Conservation (phyloP, 2,888 invertebrate species). For the Ormyrus labotus region DNA sequence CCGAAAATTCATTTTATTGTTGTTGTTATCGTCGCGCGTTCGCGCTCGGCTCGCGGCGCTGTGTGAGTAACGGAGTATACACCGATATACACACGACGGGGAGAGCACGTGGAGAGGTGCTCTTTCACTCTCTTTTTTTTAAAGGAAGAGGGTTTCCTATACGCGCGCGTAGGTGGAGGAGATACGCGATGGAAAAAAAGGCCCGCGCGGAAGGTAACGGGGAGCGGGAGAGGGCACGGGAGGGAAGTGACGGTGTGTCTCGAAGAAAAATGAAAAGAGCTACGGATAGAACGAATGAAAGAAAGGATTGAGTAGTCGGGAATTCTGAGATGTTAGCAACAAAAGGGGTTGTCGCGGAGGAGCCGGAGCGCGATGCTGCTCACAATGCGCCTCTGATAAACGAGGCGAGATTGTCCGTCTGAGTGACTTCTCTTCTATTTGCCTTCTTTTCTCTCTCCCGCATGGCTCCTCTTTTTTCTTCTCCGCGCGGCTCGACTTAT, state of each 20-base stretch:
- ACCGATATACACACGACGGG: not conserved
- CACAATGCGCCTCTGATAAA: constrained; percentile 73
- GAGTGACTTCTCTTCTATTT: constrained; percentile 63
- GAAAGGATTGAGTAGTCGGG: constrained; percentile 74
- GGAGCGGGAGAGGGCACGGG: no score
- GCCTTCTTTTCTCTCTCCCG: constrained; percentile 54
- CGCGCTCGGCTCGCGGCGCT: constrained; percentile 34
- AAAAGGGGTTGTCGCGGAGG: constrained; percentile 72
- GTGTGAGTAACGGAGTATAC: not conserved
- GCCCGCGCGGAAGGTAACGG: no score
- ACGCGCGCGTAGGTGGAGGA: not conserved
- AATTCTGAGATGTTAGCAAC: constrained; percentile 69
- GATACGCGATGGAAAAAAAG: not conserved
- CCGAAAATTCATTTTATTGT: constrained; percentile 43
- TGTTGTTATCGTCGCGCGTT: constrained; percentile 30
- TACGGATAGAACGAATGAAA: constrained; percentile 66
- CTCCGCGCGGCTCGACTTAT: not conserved
- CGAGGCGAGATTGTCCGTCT: constrained; percentile 74
- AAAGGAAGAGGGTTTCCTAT: not conserved
- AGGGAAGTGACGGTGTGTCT: not conserved
- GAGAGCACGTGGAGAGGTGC: not conserved
- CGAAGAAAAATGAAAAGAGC: constrained; percentile 70
- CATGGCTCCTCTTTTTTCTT: constrained; percentile 14
- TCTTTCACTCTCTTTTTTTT: not conserved
- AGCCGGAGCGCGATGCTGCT: constrained; percentile 63